Evolutionary conservation across 1,140 invertebrate species (phyloP).

Genomic region (Steinernema khuongi): DNA sequence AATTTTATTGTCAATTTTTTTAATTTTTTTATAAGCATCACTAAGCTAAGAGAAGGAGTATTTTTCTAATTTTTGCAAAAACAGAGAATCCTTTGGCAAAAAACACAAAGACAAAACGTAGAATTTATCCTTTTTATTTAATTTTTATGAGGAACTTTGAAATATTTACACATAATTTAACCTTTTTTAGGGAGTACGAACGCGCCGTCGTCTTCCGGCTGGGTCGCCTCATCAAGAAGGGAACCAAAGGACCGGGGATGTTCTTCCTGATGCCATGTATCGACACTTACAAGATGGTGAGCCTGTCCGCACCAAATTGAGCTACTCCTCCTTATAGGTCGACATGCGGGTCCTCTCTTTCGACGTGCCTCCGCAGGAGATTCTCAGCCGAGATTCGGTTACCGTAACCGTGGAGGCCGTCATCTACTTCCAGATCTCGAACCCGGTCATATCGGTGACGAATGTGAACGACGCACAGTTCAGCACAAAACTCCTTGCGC

Average conservation of each 20-base stretch:
- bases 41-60: too few relatives aligned
- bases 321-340: slow-evolving; percentile 42
- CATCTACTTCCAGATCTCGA: slow-evolving; percentile 61
- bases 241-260: slow-evolving; percentile 56
- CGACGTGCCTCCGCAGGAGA: slow-evolving; percentile 82
- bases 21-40: neutral
- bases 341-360: slow-evolving; percentile 78
- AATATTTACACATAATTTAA: slow-evolving; percentile 8
- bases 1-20: neutral
- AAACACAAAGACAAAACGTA: too few relatives aligned
- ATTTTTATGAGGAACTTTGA: neutral
- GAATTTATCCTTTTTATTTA: slow-evolving; percentile 16
- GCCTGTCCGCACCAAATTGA: slow-evolving; percentile 24
- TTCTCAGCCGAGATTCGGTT: slow-evolving; percentile 83
- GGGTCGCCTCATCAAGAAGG: slow-evolving; percentile 48
- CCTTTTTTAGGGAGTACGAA: slow-evolving; percentile 52
- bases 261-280: slow-evolving; percentile 60
- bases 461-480: slow-evolving; percentile 63
- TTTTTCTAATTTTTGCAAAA: slow-evolving; percentile 4
- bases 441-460: slow-evolving; percentile 62
- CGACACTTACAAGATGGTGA: slow-evolving; percentile 59
- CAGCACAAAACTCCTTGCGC: slow-evolving; percentile 61
- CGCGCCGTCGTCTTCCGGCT: slow-evolving; percentile 56
- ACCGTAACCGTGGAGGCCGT: slow-evolving; percentile 64
- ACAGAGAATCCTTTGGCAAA: too few relatives aligned